Conservation (phyloP, 2,888 invertebrate genomes). For the Dryomyza anilis region DNA sequence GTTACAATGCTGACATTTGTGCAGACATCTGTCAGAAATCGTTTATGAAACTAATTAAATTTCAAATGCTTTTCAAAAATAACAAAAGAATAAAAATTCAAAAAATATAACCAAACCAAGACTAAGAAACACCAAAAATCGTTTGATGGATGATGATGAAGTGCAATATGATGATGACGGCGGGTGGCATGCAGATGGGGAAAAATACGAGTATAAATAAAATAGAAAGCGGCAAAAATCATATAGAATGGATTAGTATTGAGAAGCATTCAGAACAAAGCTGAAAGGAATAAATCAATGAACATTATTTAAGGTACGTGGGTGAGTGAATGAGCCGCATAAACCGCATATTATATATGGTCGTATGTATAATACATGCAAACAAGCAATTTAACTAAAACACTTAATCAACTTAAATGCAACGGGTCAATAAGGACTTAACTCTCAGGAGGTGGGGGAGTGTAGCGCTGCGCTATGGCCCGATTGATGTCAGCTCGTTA, state of each 20-base stretch:
- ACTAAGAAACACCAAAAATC: conserved; percentile 21
- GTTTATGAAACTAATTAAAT: conserved; percentile 26
- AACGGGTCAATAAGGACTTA: neutral
- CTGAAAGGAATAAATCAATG: neutral
- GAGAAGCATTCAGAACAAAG: neutral
- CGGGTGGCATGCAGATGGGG: conserved; percentile 1
- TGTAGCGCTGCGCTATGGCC: neutral
- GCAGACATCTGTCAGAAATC: conserved; percentile 18
- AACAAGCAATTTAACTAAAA: conserved; percentile 5
- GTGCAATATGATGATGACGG: conserved; percentile 11
- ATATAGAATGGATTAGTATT: too few species aligned
- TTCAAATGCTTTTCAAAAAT: conserved; percentile 15
- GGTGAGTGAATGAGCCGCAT: neutral
- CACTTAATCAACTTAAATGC: conserved; percentile 12
- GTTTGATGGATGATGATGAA: conserved; percentile 52
- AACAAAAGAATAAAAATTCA: neutral
- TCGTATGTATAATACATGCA: neutral
- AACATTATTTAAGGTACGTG: neutral
- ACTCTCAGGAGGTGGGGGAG: neutral
- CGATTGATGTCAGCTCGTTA: conserved; percentile 19
- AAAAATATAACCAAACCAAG: too few species aligned
- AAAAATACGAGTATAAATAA: neutral
- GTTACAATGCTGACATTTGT: neutral
- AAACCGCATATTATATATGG: neutral
- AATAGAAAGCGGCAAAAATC: too few species aligned